Evolutionary conservation across 2,797 vertebrate genomes (phyloP).

Genomic region (Streptopelia turtur): DNA sequence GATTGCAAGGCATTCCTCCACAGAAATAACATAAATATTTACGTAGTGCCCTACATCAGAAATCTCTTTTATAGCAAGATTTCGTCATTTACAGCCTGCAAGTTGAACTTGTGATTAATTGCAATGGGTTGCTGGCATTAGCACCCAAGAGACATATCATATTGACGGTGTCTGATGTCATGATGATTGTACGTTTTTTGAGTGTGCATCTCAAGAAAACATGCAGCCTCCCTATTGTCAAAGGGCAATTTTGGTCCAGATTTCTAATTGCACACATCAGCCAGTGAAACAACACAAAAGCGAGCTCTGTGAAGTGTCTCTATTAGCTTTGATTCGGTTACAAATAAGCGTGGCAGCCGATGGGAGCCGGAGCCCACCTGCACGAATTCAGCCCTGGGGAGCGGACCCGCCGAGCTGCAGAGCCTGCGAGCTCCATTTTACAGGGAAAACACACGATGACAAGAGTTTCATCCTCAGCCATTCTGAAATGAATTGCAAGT

Average conservation of each 20-base stretch:
- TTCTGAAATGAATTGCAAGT: neutral
- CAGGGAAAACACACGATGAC: neutral
- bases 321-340: neutral
- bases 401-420: neutral
- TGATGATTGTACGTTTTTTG: neutral
- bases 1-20: constrained; percentile 42
- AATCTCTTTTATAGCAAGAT: constrained; percentile 39
- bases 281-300: neutral
- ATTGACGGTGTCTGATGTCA: neutral
- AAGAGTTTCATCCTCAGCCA: neutral
- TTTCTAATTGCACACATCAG: neutral
- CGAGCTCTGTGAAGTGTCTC: neutral
- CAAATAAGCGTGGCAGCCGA: neutral
- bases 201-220: neutral
- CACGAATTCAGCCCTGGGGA: neutral
- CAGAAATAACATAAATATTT: constrained; percentile 64
- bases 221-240: neutral
- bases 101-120: constrained; percentile 44
- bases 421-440: neutral
- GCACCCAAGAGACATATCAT: neutral
- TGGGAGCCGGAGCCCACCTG: neutral
- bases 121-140: neutral
- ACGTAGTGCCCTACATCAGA: constrained; percentile 26
- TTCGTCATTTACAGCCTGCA: constrained; percentile 35
- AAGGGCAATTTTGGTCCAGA: neutral